A percentile compares a stretch with the other conserved stretches of the same genome.
These are phyloP conservation scores for Mythimna loreyi DNA, from an alignment of 2,888 invertebrate genomes.

Conservation along the genomic window DNA sequence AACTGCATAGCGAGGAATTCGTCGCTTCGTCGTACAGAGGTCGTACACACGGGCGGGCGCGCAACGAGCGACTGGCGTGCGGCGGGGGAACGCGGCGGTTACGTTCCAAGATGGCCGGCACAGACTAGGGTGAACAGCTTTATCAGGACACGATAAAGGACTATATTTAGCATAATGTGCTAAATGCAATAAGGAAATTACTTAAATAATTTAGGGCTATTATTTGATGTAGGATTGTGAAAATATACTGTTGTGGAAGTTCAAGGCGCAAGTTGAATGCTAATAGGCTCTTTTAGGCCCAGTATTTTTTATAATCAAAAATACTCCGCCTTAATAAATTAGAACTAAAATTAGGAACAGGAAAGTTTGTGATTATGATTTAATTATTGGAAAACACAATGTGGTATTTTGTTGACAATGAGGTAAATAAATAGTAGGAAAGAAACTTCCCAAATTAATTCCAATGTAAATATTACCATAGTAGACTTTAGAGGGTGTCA, in stretches of 20 bases:
- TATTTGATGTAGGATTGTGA: background rate
- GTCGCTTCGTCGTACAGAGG: constrained; percentile 39
- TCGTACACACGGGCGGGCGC: constrained; percentile 79
- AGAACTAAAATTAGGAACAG: background rate
- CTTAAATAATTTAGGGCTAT: background rate
- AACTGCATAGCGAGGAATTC: constrained; percentile 77
- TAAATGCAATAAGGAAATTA: constrained; percentile 22
- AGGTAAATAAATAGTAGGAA: background rate
- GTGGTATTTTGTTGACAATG: background rate
- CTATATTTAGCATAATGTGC: constrained; percentile 40
- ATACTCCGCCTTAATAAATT: too few species aligned
- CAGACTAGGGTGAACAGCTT: constrained; percentile 71
- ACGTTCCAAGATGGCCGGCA: constrained; percentile 80
- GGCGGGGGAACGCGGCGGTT: constrained; percentile 82
- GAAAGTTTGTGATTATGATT: background rate
- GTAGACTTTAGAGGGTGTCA: background rate
- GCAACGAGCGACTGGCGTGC: constrained; percentile 84
- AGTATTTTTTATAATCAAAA: background rate
- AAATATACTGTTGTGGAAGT: constrained; percentile 4
- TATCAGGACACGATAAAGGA: constrained; percentile 53
- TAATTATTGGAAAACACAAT: background rate
- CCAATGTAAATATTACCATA: background rate
- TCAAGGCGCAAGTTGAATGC: constrained; percentile 4
- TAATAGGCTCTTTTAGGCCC: background rate
- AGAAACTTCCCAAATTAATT: too few species aligned